Conservation (phyloP, 2,888 invertebrate genomes). For the Onthophagus sagittarius region DNA sequence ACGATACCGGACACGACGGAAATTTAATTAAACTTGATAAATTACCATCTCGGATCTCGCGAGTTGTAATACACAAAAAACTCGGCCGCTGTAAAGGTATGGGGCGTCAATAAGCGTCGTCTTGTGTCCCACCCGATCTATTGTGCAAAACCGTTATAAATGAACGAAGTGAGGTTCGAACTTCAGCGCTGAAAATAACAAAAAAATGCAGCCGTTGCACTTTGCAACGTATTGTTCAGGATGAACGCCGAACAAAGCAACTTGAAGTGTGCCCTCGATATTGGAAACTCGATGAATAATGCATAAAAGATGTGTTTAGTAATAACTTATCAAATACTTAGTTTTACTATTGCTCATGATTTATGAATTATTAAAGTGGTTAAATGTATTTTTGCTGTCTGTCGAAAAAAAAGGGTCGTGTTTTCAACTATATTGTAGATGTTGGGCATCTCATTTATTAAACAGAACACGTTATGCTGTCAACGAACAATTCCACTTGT, state of each 20-base stretch:
- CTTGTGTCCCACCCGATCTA: not conserved
- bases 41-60: conserved; percentile 13
- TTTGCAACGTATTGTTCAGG: not conserved
- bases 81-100: not conserved
- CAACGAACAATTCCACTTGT: not conserved
- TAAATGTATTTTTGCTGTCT: too few species aligned
- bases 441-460: not conserved
- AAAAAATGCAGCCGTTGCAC: not conserved
- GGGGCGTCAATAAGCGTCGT: not conserved
- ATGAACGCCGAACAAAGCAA: not conserved
- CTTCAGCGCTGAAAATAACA: not conserved
- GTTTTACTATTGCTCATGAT: too few species aligned
- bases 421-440: too few species aligned
- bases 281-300: not conserved
- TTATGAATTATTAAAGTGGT: too few species aligned
- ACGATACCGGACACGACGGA: conserved; percentile 6
- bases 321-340: not conserved
- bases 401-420: too few species aligned
- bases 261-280: not conserved
- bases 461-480: not conserved
- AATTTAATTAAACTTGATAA: conserved; percentile 14
- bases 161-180: not conserved
- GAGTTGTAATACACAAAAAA: not conserved
- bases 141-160: not conserved
- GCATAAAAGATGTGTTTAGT: not conserved